These are phyloP conservation scores for Noctua comes DNA, from an alignment of 2,888 invertebrate species.

Conservation along the genomic window DNA sequence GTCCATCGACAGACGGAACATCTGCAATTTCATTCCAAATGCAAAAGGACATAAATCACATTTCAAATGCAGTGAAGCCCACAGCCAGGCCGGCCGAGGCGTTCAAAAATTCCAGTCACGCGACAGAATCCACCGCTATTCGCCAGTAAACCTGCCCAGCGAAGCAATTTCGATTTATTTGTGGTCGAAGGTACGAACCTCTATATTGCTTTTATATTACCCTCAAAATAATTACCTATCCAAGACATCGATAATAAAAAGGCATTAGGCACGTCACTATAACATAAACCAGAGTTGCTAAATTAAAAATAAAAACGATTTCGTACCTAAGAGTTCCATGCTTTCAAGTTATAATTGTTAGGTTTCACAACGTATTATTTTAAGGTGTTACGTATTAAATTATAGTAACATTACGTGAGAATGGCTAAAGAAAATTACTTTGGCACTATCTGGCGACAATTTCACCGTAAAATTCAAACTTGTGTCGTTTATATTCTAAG, in stretches of 20 bases:
- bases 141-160: slow-evolving; percentile 76
- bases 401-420: slow-evolving; percentile 59
- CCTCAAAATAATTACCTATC: slow-evolving; percentile 68
- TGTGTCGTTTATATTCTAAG: slow-evolving; percentile 64
- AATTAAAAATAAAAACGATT: slow-evolving; percentile 19
- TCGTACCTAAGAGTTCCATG: not conserved
- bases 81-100: slow-evolving; percentile 69
- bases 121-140: slow-evolving; percentile 78
- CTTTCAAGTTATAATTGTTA: slow-evolving; percentile 32
- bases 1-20: slow-evolving; percentile 68
- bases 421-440: slow-evolving; percentile 63
- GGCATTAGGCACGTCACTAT: slow-evolving; percentile 53
- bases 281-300: slow-evolving; percentile 26
- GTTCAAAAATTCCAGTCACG: slow-evolving; percentile 84
- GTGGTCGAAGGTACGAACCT: slow-evolving; percentile 71
- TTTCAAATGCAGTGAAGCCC: slow-evolving; percentile 80
- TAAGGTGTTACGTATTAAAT: slow-evolving; percentile 61
- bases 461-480: slow-evolving; percentile 68
- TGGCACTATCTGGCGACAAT: slow-evolving; percentile 66
- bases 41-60: slow-evolving; percentile 82
- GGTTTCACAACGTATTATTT: slow-evolving; percentile 46
- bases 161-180: slow-evolving; percentile 80
- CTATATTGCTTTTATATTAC: slow-evolving; percentile 73
- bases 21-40: slow-evolving; percentile 81
- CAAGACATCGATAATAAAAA: slow-evolving; percentile 62